These are phyloP conservation scores for Pachliopta kotzebuea DNA, from an alignment of 2,888 invertebrate genomes.

Conservation along the genomic window DNA sequence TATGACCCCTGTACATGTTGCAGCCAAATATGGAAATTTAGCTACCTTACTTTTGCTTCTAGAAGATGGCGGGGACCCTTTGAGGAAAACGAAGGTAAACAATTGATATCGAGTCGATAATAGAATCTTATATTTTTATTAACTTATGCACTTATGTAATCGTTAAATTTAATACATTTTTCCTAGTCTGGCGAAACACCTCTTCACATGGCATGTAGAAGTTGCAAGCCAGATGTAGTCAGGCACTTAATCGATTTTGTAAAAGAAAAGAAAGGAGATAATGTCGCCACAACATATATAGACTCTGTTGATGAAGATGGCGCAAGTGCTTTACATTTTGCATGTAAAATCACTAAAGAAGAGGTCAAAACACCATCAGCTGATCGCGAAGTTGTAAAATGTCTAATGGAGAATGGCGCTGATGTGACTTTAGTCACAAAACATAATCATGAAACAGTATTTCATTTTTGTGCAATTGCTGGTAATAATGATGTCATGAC, in stretches of 20 bases:
- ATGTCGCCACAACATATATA: slow-evolving; percentile 90
- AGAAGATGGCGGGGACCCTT: slow-evolving; percentile 96
- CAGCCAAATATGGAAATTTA: slow-evolving; percentile 95
- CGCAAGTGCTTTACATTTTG: slow-evolving; percentile 96
- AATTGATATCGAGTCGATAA: too few species aligned
- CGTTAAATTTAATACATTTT: slow-evolving; percentile 4
- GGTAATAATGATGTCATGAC: slow-evolving; percentile 97
- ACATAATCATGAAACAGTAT: slow-evolving; percentile 94
- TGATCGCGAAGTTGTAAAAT: slow-evolving; percentile 92
- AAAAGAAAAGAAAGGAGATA: slow-evolving; percentile 86
- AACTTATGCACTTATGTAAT: too few species aligned
- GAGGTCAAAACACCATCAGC: slow-evolving; percentile 87
- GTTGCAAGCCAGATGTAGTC: slow-evolving; percentile 92
- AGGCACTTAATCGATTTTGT: slow-evolving; percentile 92
- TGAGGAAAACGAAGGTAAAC: slow-evolving; percentile 92
- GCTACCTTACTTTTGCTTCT: slow-evolving; percentile 91
- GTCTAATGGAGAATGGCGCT: slow-evolving; percentile 94
- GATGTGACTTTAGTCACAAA: slow-evolving; percentile 92
- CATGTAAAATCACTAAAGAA: slow-evolving; percentile 92
- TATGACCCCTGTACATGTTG: slow-evolving; percentile 98
- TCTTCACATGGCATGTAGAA: slow-evolving; percentile 94
- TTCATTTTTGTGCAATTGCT: slow-evolving; percentile 96
- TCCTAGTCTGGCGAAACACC: slow-evolving; percentile 95
- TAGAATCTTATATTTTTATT: too few species aligned
- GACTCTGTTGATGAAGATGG: slow-evolving; percentile 95